These are phyloP conservation scores for Lampris incognitus DNA, from an alignment of 2,113 vertebrate species.

Conservation along the genomic window DNA sequence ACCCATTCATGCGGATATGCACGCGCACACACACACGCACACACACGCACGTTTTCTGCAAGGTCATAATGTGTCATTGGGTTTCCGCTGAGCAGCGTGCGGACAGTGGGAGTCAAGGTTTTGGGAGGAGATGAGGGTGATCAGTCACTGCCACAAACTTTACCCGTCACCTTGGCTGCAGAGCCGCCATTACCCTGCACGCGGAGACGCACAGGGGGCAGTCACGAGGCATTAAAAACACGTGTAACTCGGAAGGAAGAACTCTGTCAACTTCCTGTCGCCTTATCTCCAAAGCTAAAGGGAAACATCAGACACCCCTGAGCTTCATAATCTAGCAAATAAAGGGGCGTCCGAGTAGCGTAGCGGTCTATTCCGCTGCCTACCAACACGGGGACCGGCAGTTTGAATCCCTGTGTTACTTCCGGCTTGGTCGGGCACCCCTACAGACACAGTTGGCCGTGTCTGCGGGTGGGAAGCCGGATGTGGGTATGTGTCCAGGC, in stretches of 20 bases:
- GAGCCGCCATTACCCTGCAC: slow-evolving; percentile 10
- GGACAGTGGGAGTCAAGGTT: background rate
- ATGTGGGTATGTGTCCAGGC: too few species aligned
- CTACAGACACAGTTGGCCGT: too few species aligned
- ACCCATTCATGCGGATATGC: background rate
- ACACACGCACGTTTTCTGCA: slow-evolving; percentile 3
- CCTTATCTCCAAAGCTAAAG: too few species aligned
- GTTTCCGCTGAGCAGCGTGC: background rate
- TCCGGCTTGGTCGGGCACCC: too few species aligned
- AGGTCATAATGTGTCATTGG: slow-evolving; percentile 6
- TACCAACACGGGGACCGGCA: too few species aligned
- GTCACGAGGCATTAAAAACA: background rate
- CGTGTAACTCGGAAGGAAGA: background rate
- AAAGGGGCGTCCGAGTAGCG: too few species aligned
- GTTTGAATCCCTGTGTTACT: too few species aligned
- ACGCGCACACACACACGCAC: slow-evolving; percentile 13
- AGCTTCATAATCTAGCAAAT: too few species aligned
- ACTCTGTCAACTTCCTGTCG: background rate
- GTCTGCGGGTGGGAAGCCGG: too few species aligned
- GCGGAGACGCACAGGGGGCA: background rate
- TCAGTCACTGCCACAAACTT: slow-evolving; percentile 17
- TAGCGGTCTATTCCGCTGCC: too few species aligned
- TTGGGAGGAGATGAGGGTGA: background rate
- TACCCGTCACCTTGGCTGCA: slow-evolving; percentile 33
- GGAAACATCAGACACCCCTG: too few species aligned